Conservation (phyloP, 2,888 invertebrate genomes). For the Anarsia innoxiella region DNA sequence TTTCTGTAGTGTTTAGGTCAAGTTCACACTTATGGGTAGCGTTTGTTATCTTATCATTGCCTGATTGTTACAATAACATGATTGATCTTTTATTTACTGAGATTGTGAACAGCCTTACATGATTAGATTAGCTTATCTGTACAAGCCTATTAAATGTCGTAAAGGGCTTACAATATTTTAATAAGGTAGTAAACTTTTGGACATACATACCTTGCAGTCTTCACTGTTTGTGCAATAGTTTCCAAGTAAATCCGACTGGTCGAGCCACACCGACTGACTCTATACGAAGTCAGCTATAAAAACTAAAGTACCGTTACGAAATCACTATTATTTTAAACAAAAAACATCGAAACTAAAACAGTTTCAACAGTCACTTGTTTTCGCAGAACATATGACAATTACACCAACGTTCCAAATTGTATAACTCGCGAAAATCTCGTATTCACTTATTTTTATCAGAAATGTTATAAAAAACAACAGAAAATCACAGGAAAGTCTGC, state of each 20-base stretch:
- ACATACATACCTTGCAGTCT: background rate
- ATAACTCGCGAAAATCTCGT: too few relatives aligned
- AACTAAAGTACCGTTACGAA: constrained; percentile 3
- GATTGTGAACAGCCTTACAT: background rate
- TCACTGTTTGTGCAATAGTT: background rate
- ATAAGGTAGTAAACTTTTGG: constrained; percentile 3
- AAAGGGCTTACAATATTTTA: too few relatives aligned
- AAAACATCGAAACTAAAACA: constrained; percentile 1
- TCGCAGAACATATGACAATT: background rate
- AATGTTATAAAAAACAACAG: constrained; percentile 4
- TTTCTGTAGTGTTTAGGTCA: too few relatives aligned
- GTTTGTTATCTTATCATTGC: too few relatives aligned
- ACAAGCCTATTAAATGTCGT: too few relatives aligned
- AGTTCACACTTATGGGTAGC: too few relatives aligned
- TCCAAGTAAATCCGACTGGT: constrained; percentile 1
- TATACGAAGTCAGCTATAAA: constrained; percentile 1
- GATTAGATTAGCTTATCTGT: too few relatives aligned
- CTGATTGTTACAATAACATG: too few relatives aligned
- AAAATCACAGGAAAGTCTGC: constrained; percentile 5
- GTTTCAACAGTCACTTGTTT: background rate
- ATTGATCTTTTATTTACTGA: too few relatives aligned
- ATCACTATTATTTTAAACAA: constrained; percentile 8
- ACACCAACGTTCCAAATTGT: too few relatives aligned
- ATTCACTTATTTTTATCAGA: background rate
- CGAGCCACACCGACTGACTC: background rate